Base-by-base conservation (phyloP, 2,113 vertebrate species). In the Clarias gariepinus region DNA sequence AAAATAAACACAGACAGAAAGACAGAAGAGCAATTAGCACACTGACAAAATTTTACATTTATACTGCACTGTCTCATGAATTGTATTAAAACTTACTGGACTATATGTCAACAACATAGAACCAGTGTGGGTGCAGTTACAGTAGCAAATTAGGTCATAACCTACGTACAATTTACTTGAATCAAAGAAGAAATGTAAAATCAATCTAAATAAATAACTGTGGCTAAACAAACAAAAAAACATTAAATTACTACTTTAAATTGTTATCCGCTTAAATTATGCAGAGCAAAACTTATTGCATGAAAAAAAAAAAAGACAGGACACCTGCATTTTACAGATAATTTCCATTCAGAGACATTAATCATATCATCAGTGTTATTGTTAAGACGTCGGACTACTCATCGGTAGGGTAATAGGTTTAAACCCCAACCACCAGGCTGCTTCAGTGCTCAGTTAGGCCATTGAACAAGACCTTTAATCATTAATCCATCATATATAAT, bases 1-100 rank as follows among this genome's bases (percentile, higher is more conserved):
- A 61, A 30, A 80, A 84, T 64, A 36, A 11, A 89, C 15, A 88
- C 1, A 84, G 19, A 41, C 28, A 89, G 2, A 55, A n/a, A 55
- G 19, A 66, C 68, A 84, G 57, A 3, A 1, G 10, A 52, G 82
- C 66, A 33, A 82, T 81, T 33, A 84, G 19, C 1, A 69, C 0
- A n/a, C 16, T 19, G 21, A 68, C 0, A 0, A 52, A 30, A 0
- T 28, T 64, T 25, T 25, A 11, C 1, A 28, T 3, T 6, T 6
- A 15, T 30, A 36, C 64, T 36, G 16, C 69, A 71, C 30, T 33
- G 2, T 18, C 69, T 71, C 16, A 41, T 30, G n/a, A 16, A 36
- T 36, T 36, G n/a, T n/a, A n/a, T n/a, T n/a, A n/a, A n/a, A n/a
- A n/a, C n/a, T n/a, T n/a, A n/a, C n/a, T n/a, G n/a, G n/a, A n/a